These are phyloP conservation scores for Diorhabda elongata DNA, from an alignment of 1,140 invertebrate species.

Conservation along the genomic window DNA sequence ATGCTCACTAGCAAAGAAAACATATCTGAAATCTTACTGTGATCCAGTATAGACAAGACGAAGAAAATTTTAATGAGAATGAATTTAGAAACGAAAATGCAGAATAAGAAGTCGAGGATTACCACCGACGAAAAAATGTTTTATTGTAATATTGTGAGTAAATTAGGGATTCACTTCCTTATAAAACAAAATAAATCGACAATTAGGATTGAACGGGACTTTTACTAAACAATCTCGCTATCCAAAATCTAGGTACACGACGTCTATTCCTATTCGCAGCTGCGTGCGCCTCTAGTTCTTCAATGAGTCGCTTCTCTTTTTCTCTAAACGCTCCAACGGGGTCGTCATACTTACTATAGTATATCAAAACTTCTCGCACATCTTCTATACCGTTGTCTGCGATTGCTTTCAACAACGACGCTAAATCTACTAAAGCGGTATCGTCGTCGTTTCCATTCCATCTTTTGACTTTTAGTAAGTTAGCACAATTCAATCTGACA, in stretches of 20 bases:
- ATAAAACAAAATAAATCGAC: too few species aligned
- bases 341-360: constrained; percentile 93
- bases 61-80: too few species aligned
- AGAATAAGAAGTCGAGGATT: too few species aligned
- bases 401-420: constrained; percentile 86
- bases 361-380: constrained; percentile 86
- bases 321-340: constrained; percentile 86
- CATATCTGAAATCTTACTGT: too few species aligned
- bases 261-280: constrained; percentile 40
- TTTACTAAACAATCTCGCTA: too few species aligned
- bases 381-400: constrained; percentile 83
- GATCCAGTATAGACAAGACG: too few species aligned
- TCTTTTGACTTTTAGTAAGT: constrained; percentile 80
- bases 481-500: constrained; percentile 83
- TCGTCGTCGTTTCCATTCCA: constrained; percentile 95
- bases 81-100: too few species aligned
- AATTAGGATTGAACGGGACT: too few species aligned
- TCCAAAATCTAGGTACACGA: neutral
- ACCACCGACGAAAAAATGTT: too few species aligned
- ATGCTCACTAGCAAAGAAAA: too few species aligned
- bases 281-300: constrained; percentile 57
- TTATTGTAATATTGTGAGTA: too few species aligned
- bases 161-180: too few species aligned
- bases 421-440: constrained; percentile 80
- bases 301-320: constrained; percentile 74